Conservation (phyloP, 2,113 vertebrate species). For the Myrmecobius fasciatus region DNA sequence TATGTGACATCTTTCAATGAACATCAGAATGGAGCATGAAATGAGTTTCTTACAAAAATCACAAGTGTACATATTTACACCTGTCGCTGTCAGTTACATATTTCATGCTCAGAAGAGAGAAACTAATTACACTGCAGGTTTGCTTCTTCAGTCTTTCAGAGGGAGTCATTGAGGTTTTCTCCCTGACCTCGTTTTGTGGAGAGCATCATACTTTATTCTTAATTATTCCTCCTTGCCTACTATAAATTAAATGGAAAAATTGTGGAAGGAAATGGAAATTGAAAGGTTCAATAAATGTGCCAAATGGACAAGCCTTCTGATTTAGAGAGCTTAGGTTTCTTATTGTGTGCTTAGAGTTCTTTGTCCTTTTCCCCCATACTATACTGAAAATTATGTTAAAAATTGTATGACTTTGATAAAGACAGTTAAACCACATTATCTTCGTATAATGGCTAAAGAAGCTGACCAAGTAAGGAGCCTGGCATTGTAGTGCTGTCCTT, state of each 20-base stretch:
- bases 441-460: background rate
- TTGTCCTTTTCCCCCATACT: constrained; percentile 46
- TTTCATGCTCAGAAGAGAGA: constrained; percentile 41
- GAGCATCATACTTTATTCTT: constrained; percentile 62
- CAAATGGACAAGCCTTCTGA: constrained; percentile 50
- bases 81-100: constrained; percentile 46
- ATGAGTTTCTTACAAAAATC: constrained; percentile 50
- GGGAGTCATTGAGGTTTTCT: constrained; percentile 42
- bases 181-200: constrained; percentile 51
- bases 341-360: constrained; percentile 22
- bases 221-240: constrained; percentile 66
- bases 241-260: constrained; percentile 73
- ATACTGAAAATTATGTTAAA: constrained; percentile 1
- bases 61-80: constrained; percentile 22
- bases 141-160: constrained; percentile 41
- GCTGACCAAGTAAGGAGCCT: background rate
- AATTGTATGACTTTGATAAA: background rate
- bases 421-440: background rate
- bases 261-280: constrained; percentile 69
- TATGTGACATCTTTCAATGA: constrained; percentile 19
- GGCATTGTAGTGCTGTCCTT: background rate
- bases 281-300: constrained; percentile 64
- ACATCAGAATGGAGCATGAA: background rate
- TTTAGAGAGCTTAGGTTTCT: constrained; percentile 42
- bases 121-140: constrained; percentile 49